Base-by-base conservation (phyloP, 1,140 invertebrate species). In the Micrasema longulum region DNA sequence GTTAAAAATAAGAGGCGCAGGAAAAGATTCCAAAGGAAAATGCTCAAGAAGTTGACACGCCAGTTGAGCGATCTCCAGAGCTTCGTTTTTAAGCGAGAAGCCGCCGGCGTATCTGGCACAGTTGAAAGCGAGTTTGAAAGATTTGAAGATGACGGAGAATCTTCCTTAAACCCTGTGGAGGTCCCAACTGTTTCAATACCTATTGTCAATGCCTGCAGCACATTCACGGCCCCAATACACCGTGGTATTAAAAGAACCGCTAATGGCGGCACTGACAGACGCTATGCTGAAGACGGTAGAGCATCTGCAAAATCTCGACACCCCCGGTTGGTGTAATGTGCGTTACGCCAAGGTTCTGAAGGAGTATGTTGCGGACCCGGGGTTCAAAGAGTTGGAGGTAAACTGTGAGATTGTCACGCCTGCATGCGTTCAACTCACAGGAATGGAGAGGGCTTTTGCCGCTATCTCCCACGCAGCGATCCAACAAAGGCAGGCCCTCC, bases 341-440 rank as follows among this genome's bases (percentile, higher is more conserved):
- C 52, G 52, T 4, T 55, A 55, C 14, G 52, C 52, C 52, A 55
- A 55, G 14, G 18, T 14, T 5, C 31, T 55, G 14, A 22, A 55
- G 22, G 52, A 55, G 14, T 55, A 55, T 9, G 52, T 55, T 18
- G 52, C 52, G 14, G 52, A 55, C 52, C 52, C 14, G 23, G 52
- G 18, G 23, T 55, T 55, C 18, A 55, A n/a, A n/a, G n/a, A n/a
- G n/a, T n/a, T n/a, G n/a, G n/a, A n/a, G n/a, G n/a, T n/a, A n/a
- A n/a, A n/a, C n/a, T n/a, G n/a, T n/a, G n/a, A n/a, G n/a, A n/a
- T n/a, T n/a, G n/a, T n/a, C n/a, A n/a, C n/a, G n/a, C n/a, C n/a
- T n/a, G n/a, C n/a, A n/a, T n/a, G n/a, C n/a, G n/a, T n/a, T n/a
- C n/a, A n/a, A n/a, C n/a, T n/a, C n/a, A n/a, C n/a, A n/a, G n/a